A percentile compares a stretch with the other conserved stretches of the same genome.
These are phyloP conservation scores for Aphelenchoides avenae DNA, from an alignment of 1,140 invertebrate genomes.

Conservation along the genomic window DNA sequence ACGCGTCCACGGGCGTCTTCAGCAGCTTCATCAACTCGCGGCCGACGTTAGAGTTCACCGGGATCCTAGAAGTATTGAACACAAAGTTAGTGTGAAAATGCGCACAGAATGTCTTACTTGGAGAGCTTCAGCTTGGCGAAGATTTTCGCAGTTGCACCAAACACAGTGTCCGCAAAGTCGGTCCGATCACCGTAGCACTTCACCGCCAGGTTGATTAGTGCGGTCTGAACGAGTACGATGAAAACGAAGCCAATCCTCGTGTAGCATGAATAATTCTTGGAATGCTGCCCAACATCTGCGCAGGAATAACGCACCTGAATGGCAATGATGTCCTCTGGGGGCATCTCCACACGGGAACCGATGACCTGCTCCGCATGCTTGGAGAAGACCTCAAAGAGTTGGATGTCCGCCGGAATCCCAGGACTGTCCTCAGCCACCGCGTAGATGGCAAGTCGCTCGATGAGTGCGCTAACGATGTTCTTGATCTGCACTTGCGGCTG, in stretches of 20 bases:
- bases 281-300: background rate
- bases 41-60: slow-evolving; percentile 76
- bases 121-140: slow-evolving; percentile 74
- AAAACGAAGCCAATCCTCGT: background rate
- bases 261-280: slow-evolving; percentile 8
- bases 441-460: slow-evolving; percentile 70
- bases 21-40: slow-evolving; percentile 85
- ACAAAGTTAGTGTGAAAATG: slow-evolving; percentile 21
- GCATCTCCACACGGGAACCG: slow-evolving; percentile 78
- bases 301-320: slow-evolving; percentile 74
- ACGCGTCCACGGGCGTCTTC: slow-evolving; percentile 85
- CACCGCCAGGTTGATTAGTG: slow-evolving; percentile 85
- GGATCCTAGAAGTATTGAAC: slow-evolving; percentile 65
- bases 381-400: slow-evolving; percentile 97
- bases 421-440: slow-evolving; percentile 66
- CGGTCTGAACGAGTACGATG: slow-evolving; percentile 46
- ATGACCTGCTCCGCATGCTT: slow-evolving; percentile 78
- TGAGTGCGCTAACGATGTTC: slow-evolving; percentile 93
- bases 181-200: slow-evolving; percentile 91
- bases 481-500: slow-evolving; percentile 82
- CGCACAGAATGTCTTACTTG: slow-evolving; percentile 64
- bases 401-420: slow-evolving; percentile 78
- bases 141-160: slow-evolving; percentile 79
- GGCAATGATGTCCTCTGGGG: slow-evolving; percentile 86
- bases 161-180: slow-evolving; percentile 90